Percentiles rank a stretch among this genome's conserved stretches.
Conservation (phyloP, 2,888 invertebrate species). For the Silvanus unidentatus region DNA sequence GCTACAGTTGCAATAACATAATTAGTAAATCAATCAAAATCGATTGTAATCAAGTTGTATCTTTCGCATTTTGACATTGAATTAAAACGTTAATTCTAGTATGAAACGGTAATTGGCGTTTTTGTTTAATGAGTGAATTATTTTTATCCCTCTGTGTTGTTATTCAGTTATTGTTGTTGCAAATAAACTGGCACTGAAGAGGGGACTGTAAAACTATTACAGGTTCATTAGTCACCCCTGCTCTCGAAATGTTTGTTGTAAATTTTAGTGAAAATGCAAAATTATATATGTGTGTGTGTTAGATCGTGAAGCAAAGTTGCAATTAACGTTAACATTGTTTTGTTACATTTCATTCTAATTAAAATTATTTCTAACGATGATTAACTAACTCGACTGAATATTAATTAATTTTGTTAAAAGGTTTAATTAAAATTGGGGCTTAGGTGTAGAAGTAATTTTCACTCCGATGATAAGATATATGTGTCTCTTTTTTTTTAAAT, state of each 20-base stretch:
- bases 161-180: too few relatives aligned
- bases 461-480: neutral
- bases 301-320: constrained; percentile 13
- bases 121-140: constrained; percentile 14
- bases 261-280: too few relatives aligned
- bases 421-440: constrained; percentile 1
- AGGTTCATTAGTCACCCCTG: constrained; percentile 16
- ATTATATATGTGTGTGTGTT: too few relatives aligned
- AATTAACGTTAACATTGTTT: constrained; percentile 15
- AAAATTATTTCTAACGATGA: constrained; percentile 14
- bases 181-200: neutral
- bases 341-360: constrained; percentile 15
- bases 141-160: constrained; percentile 7
- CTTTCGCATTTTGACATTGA: constrained; percentile 13
- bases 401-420: constrained; percentile 14
- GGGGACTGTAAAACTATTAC: constrained; percentile 18
- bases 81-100: constrained; percentile 16
- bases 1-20: neutral
- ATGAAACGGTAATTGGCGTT: constrained; percentile 16
- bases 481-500: too few relatives aligned
- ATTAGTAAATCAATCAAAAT: constrained; percentile 10
- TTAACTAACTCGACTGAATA: constrained; percentile 7
- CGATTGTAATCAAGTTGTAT: constrained; percentile 14
- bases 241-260: neutral
- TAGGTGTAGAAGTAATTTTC: constrained; percentile 1